Percentiles rank a stretch among this genome's conserved stretches.
phyloP scores from a whole-genome alignment of 2,797 vertebrate species.

The Stomatorhinus walkeri region DNA sequence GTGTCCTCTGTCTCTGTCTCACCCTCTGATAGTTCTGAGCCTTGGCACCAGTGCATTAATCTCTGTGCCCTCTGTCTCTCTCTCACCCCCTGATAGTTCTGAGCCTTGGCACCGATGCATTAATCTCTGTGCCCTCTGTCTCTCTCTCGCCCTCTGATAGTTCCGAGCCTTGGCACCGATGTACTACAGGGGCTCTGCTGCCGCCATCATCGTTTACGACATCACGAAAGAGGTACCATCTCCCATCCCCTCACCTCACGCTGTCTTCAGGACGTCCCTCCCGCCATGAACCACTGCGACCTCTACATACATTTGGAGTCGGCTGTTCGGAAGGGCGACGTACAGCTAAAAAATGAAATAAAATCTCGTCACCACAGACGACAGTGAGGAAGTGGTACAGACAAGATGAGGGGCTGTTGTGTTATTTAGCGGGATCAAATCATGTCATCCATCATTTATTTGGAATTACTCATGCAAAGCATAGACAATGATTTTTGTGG shows the following conservation, averaged over 20 bases:
- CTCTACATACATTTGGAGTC: not conserved
- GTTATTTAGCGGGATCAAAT: conserved; percentile 1
- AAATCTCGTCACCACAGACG: not conserved
- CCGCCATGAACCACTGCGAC: not conserved
- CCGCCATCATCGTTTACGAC: conserved; percentile 95
- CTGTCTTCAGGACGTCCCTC: not conserved
- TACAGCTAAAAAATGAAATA: not conserved
- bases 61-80: conserved; percentile 30
- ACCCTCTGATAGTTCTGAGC: conserved; percentile 78
- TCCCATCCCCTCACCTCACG: not conserved
- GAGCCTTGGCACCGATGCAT: conserved; percentile 50
- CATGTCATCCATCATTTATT: not conserved
- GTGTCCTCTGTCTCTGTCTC: conserved; percentile 29
- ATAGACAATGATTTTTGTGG: not conserved
- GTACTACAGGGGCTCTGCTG: conserved; percentile 97
- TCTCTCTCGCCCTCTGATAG: conserved; percentile 51
- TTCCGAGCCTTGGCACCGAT: conserved; percentile 95
- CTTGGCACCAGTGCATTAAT: conserved; percentile 94
- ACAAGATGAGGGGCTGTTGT: not conserved
- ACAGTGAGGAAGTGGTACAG: not conserved
- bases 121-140: conserved; percentile 21
- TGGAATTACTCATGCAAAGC: not conserved
- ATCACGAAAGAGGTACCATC: conserved; percentile 92
- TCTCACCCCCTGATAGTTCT: conserved; percentile 66
- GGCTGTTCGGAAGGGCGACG: not conserved